Base-by-base conservation (phyloP, 2,888 invertebrate genomes). In the Apantesis nais region DNA sequence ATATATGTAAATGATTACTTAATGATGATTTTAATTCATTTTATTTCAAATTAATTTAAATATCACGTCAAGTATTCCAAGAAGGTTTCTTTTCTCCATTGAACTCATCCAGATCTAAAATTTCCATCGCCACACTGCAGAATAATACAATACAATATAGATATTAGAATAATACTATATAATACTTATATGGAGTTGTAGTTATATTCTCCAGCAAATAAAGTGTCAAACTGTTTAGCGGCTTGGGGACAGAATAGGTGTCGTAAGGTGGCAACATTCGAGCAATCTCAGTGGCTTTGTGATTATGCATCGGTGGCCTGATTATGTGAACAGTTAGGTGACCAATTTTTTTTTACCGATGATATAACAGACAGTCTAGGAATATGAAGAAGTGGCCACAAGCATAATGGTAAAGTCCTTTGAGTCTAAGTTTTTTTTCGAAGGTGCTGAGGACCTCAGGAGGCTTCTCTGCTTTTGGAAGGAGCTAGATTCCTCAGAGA, bases 1-100 rank as follows among this genome's bases (percentile, higher is more conserved):
- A 65, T 39, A 5, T 16, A 67, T 62, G 61, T 41, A 60, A 61
- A 67, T 61, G 22, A 44, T 44, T 22, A 41, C 19, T 58, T n/a
- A 29, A 14, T 55, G 55, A 55, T 29, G 25, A n/a, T n/a, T 14
- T 25, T 29, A 55, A 55, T 25, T 44, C 44, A 44, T 44, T 44
- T 19, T 44, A 44, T 19, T 44, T 55, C 25, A 55, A 3, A 25
- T 25, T 12, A 55, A 25, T 55, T 55, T 25, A 25, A 12, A 25
- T 55, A 52, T 3, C n/a, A n/a, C 52, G 9, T 52, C 8, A 22
- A 2, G 22, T 19, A 22, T 48, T 1, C 22, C 22, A 48, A 48
- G 48, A 8, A 29, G 11, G 12, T 14, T 29, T 58, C 29, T 29
- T 58, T 58, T 25, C 25, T n/a, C n/a, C n/a, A n/a, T 8, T 55